phyloP scores from a whole-genome alignment of 1,140 invertebrate genomes.

The Heliothis subflexa region DNA sequence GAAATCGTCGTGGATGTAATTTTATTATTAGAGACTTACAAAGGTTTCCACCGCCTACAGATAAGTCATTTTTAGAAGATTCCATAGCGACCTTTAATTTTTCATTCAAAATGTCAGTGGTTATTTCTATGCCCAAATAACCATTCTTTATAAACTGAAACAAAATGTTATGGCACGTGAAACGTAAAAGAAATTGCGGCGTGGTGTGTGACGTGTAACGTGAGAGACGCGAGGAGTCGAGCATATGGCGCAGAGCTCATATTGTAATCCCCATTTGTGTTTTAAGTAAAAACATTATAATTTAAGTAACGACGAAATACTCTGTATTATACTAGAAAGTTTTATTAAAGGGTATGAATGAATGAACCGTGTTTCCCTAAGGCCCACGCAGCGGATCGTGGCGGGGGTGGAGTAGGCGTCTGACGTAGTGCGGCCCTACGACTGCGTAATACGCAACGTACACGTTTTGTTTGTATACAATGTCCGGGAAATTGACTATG shows the following conservation, averaged over 20 bases:
- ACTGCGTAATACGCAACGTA: slow-evolving; percentile 34
- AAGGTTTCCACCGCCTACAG: slow-evolving; percentile 6
- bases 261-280: slow-evolving; percentile 12
- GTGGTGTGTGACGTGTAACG: not conserved
- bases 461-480: slow-evolving; percentile 45
- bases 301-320: slow-evolving; percentile 38
- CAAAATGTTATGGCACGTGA: slow-evolving; percentile 1
- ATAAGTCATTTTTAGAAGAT: not conserved
- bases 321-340: slow-evolving; percentile 49
- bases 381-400: slow-evolving; percentile 31
- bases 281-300: slow-evolving; percentile 23
- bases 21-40: not conserved
- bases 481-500: slow-evolving; percentile 5
- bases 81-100: slow-evolving; percentile 13
- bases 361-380: slow-evolving; percentile 51
- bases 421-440: slow-evolving; percentile 35
- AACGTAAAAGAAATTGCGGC: not conserved
- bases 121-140: not conserved
- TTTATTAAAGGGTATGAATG: slow-evolving; percentile 56
- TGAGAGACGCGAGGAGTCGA: not conserved
- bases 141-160: not conserved
- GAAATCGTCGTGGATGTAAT: not conserved
- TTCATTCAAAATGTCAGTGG: slow-evolving; percentile 4
- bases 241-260: slow-evolving; percentile 17
- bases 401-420: slow-evolving; percentile 42